A percentile compares a stretch with the other conserved stretches of the same genome.
Conservation (phyloP, 2,113 vertebrate genomes). For the Anhinga anhinga region DNA sequence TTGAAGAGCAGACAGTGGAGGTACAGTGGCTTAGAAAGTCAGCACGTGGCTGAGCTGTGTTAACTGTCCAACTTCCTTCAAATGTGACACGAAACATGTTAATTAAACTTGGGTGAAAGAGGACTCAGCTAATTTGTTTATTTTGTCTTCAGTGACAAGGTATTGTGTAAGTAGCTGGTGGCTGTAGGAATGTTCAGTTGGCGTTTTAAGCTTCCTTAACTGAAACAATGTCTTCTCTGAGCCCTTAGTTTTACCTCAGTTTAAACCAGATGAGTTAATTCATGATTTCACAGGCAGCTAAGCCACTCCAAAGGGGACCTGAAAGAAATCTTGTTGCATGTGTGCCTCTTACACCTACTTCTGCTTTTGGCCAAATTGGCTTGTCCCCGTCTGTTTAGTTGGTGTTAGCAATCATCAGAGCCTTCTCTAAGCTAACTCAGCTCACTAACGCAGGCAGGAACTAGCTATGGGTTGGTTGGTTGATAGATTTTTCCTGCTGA, state of each 20-base stretch:
- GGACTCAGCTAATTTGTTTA: neutral
- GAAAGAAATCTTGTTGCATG: neutral
- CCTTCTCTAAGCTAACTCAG: neutral
- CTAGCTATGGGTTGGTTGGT: too few species aligned
- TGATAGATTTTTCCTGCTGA: neutral
- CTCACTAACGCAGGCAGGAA: neutral
- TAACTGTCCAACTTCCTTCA: neutral
- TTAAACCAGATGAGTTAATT: neutral
- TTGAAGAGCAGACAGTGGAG: neutral
- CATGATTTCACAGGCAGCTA: neutral
- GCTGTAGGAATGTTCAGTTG: neutral
- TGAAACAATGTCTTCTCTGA: neutral
- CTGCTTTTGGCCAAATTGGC: neutral
- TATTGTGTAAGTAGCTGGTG: fast-evolving
- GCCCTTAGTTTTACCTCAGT: neutral
- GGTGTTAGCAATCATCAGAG: neutral
- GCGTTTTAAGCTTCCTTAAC: neutral
- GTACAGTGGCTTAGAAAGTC: neutral
- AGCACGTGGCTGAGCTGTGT: neutral
- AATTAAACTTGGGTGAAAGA: neutral
- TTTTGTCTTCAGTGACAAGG: neutral
- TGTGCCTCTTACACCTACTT: neutral
- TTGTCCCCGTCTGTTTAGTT: neutral
- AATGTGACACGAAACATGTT: neutral
- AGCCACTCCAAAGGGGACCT: neutral